phyloP scores from a whole-genome alignment of 2,888 invertebrate species.

The Heteromurus nitidus region DNA sequence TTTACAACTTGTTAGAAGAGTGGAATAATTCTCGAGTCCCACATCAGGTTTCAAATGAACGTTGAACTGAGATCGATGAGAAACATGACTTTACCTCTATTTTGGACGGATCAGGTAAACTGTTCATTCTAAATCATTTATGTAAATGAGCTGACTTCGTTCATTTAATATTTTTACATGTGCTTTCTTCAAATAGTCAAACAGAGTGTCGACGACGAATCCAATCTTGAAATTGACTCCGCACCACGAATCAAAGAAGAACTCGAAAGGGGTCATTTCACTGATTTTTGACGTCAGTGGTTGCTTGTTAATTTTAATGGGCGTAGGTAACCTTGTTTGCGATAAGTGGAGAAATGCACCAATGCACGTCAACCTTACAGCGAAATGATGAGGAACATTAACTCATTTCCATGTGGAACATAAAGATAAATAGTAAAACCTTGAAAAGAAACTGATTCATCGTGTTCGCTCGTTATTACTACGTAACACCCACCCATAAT shows the following conservation, averaged over 20 bases:
- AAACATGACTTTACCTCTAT: constrained; percentile 71
- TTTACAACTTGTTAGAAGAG: constrained; percentile 69
- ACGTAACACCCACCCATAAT: too few relatives aligned
- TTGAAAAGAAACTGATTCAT: too few relatives aligned
- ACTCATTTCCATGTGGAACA: too few relatives aligned
- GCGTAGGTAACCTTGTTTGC: constrained; percentile 32
- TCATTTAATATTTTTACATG: background rate
- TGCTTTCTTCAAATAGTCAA: constrained; percentile 53
- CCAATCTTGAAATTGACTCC: constrained; percentile 57
- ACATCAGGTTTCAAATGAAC: constrained; percentile 72
- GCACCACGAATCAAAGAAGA: constrained; percentile 57
- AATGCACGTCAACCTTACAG: too few relatives aligned
- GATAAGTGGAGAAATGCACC: too few relatives aligned
- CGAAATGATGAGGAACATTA: too few relatives aligned
- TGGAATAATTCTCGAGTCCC: constrained; percentile 74
- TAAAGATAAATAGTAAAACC: too few relatives aligned
- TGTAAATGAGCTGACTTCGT: too few relatives aligned
- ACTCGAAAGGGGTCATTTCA: constrained; percentile 59
- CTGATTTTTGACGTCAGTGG: too few relatives aligned
- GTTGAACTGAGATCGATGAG: constrained; percentile 66
- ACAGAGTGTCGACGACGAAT: constrained; percentile 54
- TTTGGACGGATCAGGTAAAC: constrained; percentile 73
- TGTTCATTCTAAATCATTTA: too few relatives aligned
- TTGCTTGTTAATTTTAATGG: constrained; percentile 41
- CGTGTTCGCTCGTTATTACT: too few relatives aligned